These are phyloP conservation scores for Cephus rjabovi DNA, from an alignment of 2,888 invertebrate species.

Conservation along the genomic window DNA sequence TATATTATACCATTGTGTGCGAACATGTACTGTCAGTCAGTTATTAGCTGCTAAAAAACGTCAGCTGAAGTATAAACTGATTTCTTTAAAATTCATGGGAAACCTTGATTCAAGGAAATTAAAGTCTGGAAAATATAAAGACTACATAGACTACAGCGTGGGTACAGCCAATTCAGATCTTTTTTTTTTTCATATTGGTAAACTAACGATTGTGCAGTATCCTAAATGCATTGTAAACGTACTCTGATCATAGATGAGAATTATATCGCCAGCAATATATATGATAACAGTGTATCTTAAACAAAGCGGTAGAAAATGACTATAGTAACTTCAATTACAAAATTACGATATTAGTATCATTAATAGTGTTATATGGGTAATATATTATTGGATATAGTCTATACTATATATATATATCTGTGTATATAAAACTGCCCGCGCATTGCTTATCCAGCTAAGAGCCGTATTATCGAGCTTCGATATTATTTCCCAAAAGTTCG, in stretches of 20 bases:
- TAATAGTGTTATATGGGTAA: conserved; percentile 5
- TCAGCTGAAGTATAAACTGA: conserved; percentile 6
- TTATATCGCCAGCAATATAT: conserved; percentile 10
- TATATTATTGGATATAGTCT: conserved; percentile 21
- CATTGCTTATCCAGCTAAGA: conserved; percentile 14
- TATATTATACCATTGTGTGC: neutral
- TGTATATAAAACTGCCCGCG: conserved; percentile 19
- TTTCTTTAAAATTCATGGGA: neutral
- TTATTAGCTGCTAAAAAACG: neutral
- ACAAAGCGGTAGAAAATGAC: conserved; percentile 46
- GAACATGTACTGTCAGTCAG: neutral
- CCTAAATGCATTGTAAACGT: conserved; percentile 6
- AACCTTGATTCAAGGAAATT: neutral
- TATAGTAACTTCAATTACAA: conserved; percentile 39
- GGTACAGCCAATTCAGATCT: neutral
- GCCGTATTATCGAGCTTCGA: neutral
- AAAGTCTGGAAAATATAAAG: neutral
- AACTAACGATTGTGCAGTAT: conserved; percentile 5
- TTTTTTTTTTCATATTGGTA: neutral
- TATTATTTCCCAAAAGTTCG: neutral
- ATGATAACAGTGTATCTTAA: conserved; percentile 20
- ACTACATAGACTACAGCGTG: neutral
- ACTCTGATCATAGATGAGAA: neutral
- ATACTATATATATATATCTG: conserved; percentile 8
- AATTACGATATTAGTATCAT: conserved; percentile 38